Evolutionary conservation across 2,113 vertebrate species (phyloP).

Genomic region (Larimichthys polyactis): DNA sequence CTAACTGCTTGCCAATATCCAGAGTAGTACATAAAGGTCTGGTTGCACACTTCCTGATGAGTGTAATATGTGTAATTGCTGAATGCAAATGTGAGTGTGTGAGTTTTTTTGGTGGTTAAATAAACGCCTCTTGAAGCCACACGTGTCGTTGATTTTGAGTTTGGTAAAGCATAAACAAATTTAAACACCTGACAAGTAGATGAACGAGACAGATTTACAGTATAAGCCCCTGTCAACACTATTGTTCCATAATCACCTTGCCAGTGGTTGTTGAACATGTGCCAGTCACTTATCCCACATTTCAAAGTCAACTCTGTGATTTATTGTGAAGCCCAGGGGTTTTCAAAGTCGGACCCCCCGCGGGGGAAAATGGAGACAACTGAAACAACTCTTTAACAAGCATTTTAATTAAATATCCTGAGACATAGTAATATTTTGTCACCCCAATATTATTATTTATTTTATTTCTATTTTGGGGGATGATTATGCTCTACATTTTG

Average conservation of each 20-base stretch:
- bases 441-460: background rate
- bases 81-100: slow-evolving; percentile 47
- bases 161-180: background rate
- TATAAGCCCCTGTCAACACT: background rate
- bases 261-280: background rate
- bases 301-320: background rate
- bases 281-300: background rate
- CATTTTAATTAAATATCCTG: background rate
- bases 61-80: slow-evolving; percentile 38
- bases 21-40: slow-evolving; percentile 35
- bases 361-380: too few relatives aligned
- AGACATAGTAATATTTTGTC: background rate
- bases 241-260: background rate
- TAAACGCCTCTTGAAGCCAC: slow-evolving; percentile 65
- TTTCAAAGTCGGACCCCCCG: background rate
- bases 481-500: background rate
- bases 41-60: slow-evolving; percentile 40
- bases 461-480: background rate
- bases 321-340: background rate
- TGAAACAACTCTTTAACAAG: background rate
- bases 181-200: background rate
- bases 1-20: slow-evolving; percentile 68
- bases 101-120: slow-evolving; percentile 63
- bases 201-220: background rate
- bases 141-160: slow-evolving; percentile 8